Evolutionary conservation across 1,140 invertebrate genomes (phyloP), one percentile per base, ranked within the genome.

Genomic region (Drosophila aff.): DNA sequence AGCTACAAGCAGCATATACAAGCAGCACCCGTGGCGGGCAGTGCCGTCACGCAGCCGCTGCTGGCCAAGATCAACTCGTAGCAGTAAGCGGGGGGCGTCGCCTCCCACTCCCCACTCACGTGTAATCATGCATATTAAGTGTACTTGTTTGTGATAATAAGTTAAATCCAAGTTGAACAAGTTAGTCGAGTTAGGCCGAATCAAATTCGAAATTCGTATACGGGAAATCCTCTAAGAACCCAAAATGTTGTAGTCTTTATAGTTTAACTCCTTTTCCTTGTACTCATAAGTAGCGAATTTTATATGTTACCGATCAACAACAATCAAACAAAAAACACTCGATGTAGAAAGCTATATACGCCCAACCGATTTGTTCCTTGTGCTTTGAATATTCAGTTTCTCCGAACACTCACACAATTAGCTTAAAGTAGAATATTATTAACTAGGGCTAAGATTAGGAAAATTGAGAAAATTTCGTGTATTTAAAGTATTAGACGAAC

Each of bases 31-130:
- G 58, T 81, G 33, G 36, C 60, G 44, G 65, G 46, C 23, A 76
- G 63, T 60, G 63, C 69, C 36, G 91, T 91, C 7, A 92, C 90
- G 9, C 92, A 92, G 47, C 92, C 92, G 21, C 76, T 92, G 36
- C 65, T 92, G 73, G 82, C 82, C 49, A 91, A 92, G 76, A 92
- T 92, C 33, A 92, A 92, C 81, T 91, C 89, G 53, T 86, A 91
- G 71, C 64, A 76, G 58, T 82, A 81, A 80, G 64, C 40, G 18
- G 55, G 61, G 31, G 75, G 49, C 31, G 50, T 3, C 23, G 36
- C 28, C 33, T 33, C 26, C n/a, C 46, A 44, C 64, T 16, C 15
- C 64, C 40, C 77, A 75, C 57, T 81, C 61, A 82, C 67, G 67
- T 60, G 41, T 76, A 60, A 73, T 71, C 71, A 71, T 79, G 78